Evolutionary conservation across 2,113 vertebrate genomes (phyloP), one percentile per base, ranked within the genome.

Genomic region (Mungos mungo): DNA sequence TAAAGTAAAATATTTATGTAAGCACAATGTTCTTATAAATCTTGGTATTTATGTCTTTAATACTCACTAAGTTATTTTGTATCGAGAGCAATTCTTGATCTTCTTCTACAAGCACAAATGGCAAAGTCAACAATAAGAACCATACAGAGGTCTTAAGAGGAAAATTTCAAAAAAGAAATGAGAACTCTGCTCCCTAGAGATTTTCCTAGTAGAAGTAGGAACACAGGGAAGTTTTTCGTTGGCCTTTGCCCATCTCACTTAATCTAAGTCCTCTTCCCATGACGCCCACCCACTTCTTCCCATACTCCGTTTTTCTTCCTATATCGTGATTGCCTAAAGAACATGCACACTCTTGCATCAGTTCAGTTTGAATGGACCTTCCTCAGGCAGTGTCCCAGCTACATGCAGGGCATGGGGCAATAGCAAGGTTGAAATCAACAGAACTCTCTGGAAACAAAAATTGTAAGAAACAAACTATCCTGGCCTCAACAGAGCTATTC

Each of bases 11-110:
- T 47, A 63, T 19, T 95, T 52, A 57, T 33, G 47, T 74, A 54
- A 91, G 57, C 38, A 69, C 47, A 27, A 1, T 91, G 38, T 92
- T 95, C 95, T 96, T 86, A 80, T 21, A 77, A 52, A 81, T 83
- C 63, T 91, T 85, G 68, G 47, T 92, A 89, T 93, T 86, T 92
- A 86, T 93, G 29, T 90, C 86, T 92, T 68, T 74, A 97, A 87
- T 69, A 69, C 33, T 92, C 13, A 83, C 23, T n/a, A 52, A 91
- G 82, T 86, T 82, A 31, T 33, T 86, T 63, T 57, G 41, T 65
- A 50, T 65, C 31, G 19, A 89, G 66, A 97, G 68, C 47, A 71
- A 80, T 41, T 79, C 2, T 74, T 86, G 29, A 71, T 96, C 63
- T 96, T 94, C 41, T 23, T 83, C 87, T 90, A 65, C 1, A 60